phyloP scores from a whole-genome alignment of 2,888 invertebrate species.

The Tipula helvola region DNA sequence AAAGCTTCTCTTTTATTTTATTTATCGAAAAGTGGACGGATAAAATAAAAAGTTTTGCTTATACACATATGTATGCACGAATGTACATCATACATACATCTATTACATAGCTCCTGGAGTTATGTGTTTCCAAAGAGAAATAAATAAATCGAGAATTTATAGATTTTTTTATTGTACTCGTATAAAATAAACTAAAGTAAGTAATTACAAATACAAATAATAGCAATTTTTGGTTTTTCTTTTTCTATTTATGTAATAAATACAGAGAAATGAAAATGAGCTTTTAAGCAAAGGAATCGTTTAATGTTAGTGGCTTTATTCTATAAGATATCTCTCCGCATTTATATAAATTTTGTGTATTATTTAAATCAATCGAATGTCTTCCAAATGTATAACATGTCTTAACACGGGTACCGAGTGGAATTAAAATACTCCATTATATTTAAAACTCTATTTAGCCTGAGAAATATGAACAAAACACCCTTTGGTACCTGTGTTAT shows the following conservation, averaged over 20 bases:
- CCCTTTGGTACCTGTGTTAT: too few species aligned
- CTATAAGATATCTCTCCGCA: too few species aligned
- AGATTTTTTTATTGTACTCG: neutral
- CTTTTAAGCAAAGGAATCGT: neutral
- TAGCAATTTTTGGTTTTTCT: neutral
- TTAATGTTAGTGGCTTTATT: neutral
- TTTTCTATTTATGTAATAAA: neutral
- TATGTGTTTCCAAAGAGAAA: neutral
- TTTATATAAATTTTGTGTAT: too few species aligned
- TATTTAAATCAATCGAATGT: too few species aligned
- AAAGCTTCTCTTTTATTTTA: neutral
- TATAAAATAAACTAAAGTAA: neutral
- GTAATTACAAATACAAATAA: conserved; percentile 4
- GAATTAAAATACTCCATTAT: too few species aligned
- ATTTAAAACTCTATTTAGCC: too few species aligned
- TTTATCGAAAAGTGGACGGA: neutral
- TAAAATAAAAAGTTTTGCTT: neutral
- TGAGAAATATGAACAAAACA: too few species aligned
- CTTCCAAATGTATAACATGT: too few species aligned
- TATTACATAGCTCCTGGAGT: neutral
- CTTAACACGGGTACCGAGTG: too few species aligned
- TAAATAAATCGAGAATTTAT: neutral
- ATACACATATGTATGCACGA: too few species aligned
- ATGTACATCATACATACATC: neutral
- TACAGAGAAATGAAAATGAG: neutral